Evolutionary conservation across 30 jellyfish, hydroid and myxozoan species (phyloP).

Genomic region (Aurelia sp.): DNA sequence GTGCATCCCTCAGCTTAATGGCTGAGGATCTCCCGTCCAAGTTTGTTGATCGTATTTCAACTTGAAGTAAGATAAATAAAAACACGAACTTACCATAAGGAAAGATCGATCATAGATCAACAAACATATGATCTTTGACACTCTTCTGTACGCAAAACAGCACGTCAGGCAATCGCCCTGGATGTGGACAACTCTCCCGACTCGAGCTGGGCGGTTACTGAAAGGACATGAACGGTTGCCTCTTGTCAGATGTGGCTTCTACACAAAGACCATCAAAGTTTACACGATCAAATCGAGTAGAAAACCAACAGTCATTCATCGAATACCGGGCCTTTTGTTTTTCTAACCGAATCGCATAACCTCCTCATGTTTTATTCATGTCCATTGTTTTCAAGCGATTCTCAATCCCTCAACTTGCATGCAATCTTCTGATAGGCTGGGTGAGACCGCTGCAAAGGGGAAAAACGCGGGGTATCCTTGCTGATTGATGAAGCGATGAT

Average conservation of each 20-base stretch:
- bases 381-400: conserved; percentile 22
- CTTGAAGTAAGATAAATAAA: background rate
- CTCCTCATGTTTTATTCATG: conserved; percentile 79
- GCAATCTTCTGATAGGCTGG: conserved; percentile 35
- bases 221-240: conserved; percentile 20
- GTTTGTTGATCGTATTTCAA: background rate
- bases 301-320: conserved; percentile 86
- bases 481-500: too few species aligned
- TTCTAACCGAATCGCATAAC: conserved; percentile 59
- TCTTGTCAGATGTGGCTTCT: conserved; percentile 25
- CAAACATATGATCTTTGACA: background rate
- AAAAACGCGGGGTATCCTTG: too few species aligned
- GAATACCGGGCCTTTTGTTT: conserved; percentile 85
- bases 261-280: conserved; percentile 56
- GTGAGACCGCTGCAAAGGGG: too few species aligned
- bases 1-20: conserved; percentile 5
- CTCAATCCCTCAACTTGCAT: conserved; percentile 41
- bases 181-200: conserved; percentile 68
- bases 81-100: conserved; percentile 58
- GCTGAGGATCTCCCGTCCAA: background rate
- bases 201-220: conserved; percentile 51
- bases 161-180: conserved; percentile 75
- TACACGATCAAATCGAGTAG: conserved; percentile 54
- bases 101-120: background rate
- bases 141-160: background rate